These are phyloP conservation scores for Nebria brevicollis DNA, from an alignment of 2,888 invertebrate genomes.

Conservation along the genomic window DNA sequence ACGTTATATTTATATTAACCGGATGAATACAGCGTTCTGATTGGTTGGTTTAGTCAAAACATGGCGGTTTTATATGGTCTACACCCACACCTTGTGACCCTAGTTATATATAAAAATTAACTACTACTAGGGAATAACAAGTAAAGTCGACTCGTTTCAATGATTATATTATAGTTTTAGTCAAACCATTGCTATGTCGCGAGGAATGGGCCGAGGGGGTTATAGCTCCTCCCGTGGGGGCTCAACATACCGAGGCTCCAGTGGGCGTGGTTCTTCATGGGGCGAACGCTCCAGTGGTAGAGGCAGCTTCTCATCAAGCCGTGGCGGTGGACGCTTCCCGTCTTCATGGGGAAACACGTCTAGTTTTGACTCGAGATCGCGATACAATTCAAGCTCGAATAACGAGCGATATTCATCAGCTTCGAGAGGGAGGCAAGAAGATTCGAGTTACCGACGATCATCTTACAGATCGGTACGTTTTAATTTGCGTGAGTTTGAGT, in stretches of 20 bases:
- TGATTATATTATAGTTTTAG: conserved; percentile 53
- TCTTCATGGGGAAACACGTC: conserved; percentile 28
- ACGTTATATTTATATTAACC: not conserved
- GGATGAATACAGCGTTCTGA: no score
- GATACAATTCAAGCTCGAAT: conserved; percentile 53
- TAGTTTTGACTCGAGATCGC: conserved; percentile 56
- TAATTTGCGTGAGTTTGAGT: conserved; percentile 43
- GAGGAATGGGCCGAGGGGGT: conserved; percentile 53
- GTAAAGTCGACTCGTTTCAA: not conserved
- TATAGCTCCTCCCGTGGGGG: conserved; percentile 54
- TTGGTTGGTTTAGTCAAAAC: no score
- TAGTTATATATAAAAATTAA: not conserved
- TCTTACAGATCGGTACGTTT: conserved; percentile 45
- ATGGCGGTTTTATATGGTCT: no score
- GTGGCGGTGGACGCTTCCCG: conserved; percentile 30
- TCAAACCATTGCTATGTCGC: conserved; percentile 56
- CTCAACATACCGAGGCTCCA: conserved; percentile 54
- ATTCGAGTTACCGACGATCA: conserved; percentile 48
- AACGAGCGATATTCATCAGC: conserved; percentile 56
- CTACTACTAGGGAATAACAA: not conserved
- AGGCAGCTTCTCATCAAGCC: conserved; percentile 49
- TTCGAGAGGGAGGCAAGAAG: conserved; percentile 50
- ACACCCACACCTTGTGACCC: not conserved
- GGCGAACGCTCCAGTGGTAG: conserved; percentile 50
- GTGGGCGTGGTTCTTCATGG: conserved; percentile 54